Evolutionary conservation across 2,888 invertebrate species (phyloP), one percentile per base, ranked within the genome.

Genomic region (Cabera pusaria): DNA sequence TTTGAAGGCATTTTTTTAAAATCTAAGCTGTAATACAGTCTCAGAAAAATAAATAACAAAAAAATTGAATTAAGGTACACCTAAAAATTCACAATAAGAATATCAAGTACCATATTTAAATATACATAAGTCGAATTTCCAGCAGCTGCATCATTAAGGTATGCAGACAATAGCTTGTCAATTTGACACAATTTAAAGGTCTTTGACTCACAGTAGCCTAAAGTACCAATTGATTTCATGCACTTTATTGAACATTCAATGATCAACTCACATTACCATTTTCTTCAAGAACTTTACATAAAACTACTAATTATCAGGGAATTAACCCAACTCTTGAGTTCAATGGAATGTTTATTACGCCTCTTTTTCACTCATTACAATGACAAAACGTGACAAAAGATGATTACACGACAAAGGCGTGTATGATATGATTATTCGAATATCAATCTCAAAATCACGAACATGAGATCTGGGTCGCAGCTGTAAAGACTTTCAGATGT

Each of bases 401-500:
- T 25, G 11, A 31, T 26, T 34, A 5, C 12, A 25, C 12, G 16
- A 16, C 9, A 7, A 27, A 6, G 18, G 18, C 19, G 10, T 4
- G 9, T 31, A 14, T 22, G 12, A 12, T 11, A 19, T 24, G 10
- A 29, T 35, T 3, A 0, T 16, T n/a, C 4, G 8, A 36, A 19
- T 14, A 18, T 5, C 12, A 5, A 16, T 7, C 8, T 19, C 19
- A 18, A 32, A 19, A 28, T 32, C 6, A 17, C 9, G 6, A 17
- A 27, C 5, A 19, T 34, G 25, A 12, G 42, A 52, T 47, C 35
- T 52, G 26, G 52, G 52, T 49, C 49, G 49, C 5, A n/a, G n/a
- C n/a, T n/a, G n/a, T n/a, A n/a, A n/a, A 40, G 21, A 26, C 28
- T 11, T 23, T 45, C 32, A 22, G 22, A 42, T 35, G 32, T 42